phyloP scores from a whole-genome alignment of 2,797 vertebrate species.

The Kryptopterus vitreolus region DNA sequence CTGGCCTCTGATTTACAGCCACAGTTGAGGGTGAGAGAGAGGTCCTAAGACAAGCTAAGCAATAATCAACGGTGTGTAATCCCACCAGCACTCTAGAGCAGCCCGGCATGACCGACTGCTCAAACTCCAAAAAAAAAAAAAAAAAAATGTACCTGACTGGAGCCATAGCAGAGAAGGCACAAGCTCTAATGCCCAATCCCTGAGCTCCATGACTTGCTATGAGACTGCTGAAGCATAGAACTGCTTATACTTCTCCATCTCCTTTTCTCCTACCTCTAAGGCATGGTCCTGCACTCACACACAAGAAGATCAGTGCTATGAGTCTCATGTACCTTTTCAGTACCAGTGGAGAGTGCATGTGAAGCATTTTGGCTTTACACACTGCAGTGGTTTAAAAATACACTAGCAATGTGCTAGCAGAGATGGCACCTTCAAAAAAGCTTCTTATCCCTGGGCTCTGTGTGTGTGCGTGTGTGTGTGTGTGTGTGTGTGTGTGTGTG shows the following conservation, averaged over 20 bases:
- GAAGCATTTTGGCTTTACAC: conserved; percentile 35
- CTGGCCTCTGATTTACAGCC: conserved; percentile 65
- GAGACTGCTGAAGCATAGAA: conserved; percentile 30
- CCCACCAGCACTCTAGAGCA: conserved; percentile 56
- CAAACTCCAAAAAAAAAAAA: conserved; percentile 37
- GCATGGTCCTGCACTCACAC: conserved; percentile 4
- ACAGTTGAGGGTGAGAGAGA: conserved; percentile 55
- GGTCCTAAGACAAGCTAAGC: conserved; percentile 65
- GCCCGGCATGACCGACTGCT: conserved; percentile 29
- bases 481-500: conserved; percentile 14
- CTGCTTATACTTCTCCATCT: conserved; percentile 5
- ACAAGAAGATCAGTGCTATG: conserved; percentile 1
- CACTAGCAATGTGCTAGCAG: conserved; percentile 44
- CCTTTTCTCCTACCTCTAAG: conserved; percentile 15
- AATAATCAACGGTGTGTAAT: conserved; percentile 70
- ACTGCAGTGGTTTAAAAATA: conserved; percentile 46
- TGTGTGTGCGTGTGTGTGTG: neutral
- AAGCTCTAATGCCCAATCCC: neutral
- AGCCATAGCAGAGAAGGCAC: conserved; percentile 25
- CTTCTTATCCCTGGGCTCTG: conserved; percentile 23
- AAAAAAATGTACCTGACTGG: conserved; percentile 43
- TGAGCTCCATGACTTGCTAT: conserved; percentile 28
- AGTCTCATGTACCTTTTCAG: conserved; percentile 22
- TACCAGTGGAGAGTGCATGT: neutral
- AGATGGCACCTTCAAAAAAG: conserved; percentile 33